phyloP scores from a whole-genome alignment of 2,113 vertebrate species.

The Proterorhinus semilunaris region DNA sequence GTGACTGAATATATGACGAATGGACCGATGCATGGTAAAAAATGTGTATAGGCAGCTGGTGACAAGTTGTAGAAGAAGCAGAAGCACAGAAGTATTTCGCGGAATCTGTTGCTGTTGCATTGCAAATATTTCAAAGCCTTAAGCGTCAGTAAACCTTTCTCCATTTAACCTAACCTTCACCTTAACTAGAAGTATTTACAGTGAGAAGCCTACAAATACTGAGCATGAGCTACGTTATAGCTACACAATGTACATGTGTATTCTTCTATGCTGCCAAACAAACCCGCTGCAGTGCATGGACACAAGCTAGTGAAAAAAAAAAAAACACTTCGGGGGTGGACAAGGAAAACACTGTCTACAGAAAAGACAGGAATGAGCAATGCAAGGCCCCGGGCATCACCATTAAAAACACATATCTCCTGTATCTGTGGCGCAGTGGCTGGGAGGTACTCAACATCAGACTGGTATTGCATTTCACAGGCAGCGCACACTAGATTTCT shows the following conservation, averaged over 20 bases:
- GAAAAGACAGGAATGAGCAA: conserved; percentile 7
- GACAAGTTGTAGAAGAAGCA: too few relatives aligned
- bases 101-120: too few relatives aligned
- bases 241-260: not conserved
- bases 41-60: too few relatives aligned
- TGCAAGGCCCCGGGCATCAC: conserved; percentile 18
- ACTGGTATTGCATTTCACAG: conserved; percentile 29
- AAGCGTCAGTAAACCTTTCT: not conserved
- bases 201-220: not conserved
- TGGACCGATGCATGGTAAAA: too few relatives aligned
- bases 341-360: conserved; percentile 31
- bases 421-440: conserved; percentile 12
- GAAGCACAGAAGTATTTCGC: too few relatives aligned
- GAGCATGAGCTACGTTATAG: not conserved
- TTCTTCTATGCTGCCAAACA: not conserved
- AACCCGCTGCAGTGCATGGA: conserved; percentile 12
- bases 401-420: conserved; percentile 34
- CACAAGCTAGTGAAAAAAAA: conserved; percentile 20
- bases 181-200: too few relatives aligned
- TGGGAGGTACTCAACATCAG: conserved; percentile 28
- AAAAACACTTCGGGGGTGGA: conserved; percentile 24
- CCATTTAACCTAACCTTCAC: not conserved
- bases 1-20: too few relatives aligned
- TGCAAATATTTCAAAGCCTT: too few relatives aligned
- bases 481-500: conserved; percentile 25